Evolutionary conservation across 1,140 invertebrate species (phyloP).

Genomic region (Pseudachorutes palmiensis): DNA sequence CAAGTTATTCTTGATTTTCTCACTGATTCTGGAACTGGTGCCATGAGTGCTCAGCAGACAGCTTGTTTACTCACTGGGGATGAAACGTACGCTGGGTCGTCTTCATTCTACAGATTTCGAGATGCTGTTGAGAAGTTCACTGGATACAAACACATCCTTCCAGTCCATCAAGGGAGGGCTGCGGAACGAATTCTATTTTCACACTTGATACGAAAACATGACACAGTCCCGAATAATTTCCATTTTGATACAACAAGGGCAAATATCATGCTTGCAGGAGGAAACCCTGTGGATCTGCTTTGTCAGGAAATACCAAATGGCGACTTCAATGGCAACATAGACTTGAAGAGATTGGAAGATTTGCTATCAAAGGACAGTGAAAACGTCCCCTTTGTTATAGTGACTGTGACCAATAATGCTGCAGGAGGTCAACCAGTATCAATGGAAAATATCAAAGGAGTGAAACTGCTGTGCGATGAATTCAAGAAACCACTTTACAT

Average conservation of each 20-base stretch:
- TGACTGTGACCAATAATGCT: slow-evolving; percentile 23
- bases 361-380: slow-evolving; percentile 1
- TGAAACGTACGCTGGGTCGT: slow-evolving; percentile 24
- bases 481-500: slow-evolving; percentile 4
- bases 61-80: slow-evolving; percentile 18
- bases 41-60: slow-evolving; percentile 21
- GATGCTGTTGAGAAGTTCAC: slow-evolving; percentile 11
- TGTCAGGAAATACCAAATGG: background rate
- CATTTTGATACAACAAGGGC: slow-evolving; percentile 22
- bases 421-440: slow-evolving; percentile 17
- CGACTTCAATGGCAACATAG: background rate
- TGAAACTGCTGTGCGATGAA: background rate
- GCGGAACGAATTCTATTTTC: slow-evolving; percentile 21
- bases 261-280: slow-evolving; percentile 6
- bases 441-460: slow-evolving; percentile 12
- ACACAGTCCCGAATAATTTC: background rate
- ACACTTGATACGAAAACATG: background rate
- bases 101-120: slow-evolving; percentile 11
- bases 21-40: slow-evolving; percentile 26
- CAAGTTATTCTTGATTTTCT: slow-evolving; percentile 22
- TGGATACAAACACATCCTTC: slow-evolving; percentile 18
- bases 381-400: slow-evolving; percentile 9
- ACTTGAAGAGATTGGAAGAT: background rate
- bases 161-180: slow-evolving; percentile 27
- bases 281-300: background rate